Evolutionary conservation across 2,797 vertebrate species (phyloP).

Genomic region (Channallabes apus): DNA sequence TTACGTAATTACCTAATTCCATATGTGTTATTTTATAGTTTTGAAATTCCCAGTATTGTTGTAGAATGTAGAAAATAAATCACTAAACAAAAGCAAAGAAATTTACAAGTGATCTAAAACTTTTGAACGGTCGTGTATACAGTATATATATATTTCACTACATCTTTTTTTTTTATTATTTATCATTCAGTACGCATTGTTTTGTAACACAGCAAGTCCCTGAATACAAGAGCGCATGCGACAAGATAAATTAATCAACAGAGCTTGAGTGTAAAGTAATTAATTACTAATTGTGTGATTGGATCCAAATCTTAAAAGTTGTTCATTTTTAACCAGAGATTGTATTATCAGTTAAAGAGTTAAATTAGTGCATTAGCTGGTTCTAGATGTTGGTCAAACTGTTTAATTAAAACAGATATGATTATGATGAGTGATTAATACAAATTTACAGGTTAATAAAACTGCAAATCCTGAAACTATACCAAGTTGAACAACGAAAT

Average conservation of each 20-base stretch:
- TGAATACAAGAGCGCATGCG: background rate
- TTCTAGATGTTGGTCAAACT: background rate
- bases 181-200: background rate
- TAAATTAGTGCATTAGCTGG: background rate
- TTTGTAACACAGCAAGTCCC: background rate
- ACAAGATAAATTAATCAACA: background rate
- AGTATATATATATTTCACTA: too few species aligned
- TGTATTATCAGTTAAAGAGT: too few species aligned
- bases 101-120: too few species aligned
- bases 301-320: background rate
- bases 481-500: too few species aligned
- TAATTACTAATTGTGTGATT: background rate
- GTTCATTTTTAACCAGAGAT: background rate
- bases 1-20: too few species aligned
- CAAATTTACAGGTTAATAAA: background rate
- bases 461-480: background rate
- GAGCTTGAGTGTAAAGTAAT: background rate
- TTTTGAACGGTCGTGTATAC: too few species aligned
- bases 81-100: too few species aligned
- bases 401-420: too few species aligned
- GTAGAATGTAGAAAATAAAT: too few species aligned
- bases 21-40: too few species aligned
- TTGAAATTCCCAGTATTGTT: too few species aligned
- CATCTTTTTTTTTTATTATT: background rate
- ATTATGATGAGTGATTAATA: background rate